Evolutionary conservation across 2,888 invertebrate genomes (phyloP), one percentile per base, ranked within the genome.

Genomic region (Synergus umbraculus): DNA sequence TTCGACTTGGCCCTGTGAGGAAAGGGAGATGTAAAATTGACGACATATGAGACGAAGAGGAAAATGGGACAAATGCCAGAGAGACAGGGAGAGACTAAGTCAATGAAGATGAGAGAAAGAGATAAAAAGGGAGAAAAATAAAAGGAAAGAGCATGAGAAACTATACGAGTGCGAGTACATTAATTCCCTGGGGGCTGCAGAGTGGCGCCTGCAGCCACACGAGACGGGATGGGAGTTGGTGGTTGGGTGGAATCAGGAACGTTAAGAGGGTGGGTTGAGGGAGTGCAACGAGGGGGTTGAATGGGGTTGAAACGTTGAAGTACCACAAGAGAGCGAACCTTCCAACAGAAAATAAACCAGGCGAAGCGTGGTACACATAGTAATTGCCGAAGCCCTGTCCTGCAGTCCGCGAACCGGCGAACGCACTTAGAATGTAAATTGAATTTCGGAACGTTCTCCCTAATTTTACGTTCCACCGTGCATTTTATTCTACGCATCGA

Each of bases 321-420:
- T 60, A n/a, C 41, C 67, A 67, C 67, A 37, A 41, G 41, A 67
- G 41, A 67, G 67, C 67, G 67, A 67, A 41, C 67, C 41, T 67
- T 44, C 67, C 67, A 67, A n/a, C 67, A 67, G 67, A 67, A 67
- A 67, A 67, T 67, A 67, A 67, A 67, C 67, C 67, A 41, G 67
- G 67, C 67, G 67, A 43, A 29, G 37, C 29, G 54, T 58, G 37
- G 29, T 65, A 77, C 54, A 78, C 67, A 60, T 60, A 60, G 78
- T 78, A 78, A 78, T 78, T 78, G 78, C 78, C 69, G 78, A 78
- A 78, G 78, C 60, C 78, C 58, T 46, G 78, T 78, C 69, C 78
- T 41, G 29, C 58, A 12, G 60, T 60, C 60, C 60, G 12, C 60
- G 78, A 37, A 13, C 69, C 22, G 43, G 46, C n/a, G 66, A 46